A percentile compares a stretch with the other conserved stretches of the same genome.
Conservation (phyloP, 2,888 invertebrate species). For the Cryptocephalus moraei region DNA sequence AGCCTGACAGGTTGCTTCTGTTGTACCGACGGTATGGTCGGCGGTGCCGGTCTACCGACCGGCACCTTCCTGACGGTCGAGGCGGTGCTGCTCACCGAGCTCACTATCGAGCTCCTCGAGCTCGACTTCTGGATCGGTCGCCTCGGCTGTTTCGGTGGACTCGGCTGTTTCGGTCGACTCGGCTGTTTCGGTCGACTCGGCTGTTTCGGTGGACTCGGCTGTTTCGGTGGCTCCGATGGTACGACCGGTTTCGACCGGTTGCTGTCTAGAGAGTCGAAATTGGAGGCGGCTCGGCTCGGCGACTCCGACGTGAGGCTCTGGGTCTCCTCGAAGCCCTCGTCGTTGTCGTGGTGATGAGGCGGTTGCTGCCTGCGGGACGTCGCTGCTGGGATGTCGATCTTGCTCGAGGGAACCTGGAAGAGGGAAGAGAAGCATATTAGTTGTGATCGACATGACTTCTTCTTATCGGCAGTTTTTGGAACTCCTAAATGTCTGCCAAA, state of each 20-base stretch:
- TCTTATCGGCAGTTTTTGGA: background rate
- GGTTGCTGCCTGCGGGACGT: constrained; percentile 36
- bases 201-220: too few relatives aligned
- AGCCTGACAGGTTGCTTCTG: constrained; percentile 13
- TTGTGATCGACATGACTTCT: background rate
- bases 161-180: too few relatives aligned
- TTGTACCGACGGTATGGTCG: constrained; percentile 8
- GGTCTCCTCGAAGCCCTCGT: constrained; percentile 86
- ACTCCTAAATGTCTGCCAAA: too few relatives aligned
- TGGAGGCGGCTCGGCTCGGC: constrained; percentile 74
- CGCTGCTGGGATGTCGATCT: constrained; percentile 30
- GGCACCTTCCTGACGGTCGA: constrained; percentile 64
- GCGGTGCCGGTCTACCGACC: constrained; percentile 22
- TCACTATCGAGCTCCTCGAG: constrained; percentile 68
- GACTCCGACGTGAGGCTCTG: constrained; percentile 81
- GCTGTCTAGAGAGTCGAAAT: too few relatives aligned
- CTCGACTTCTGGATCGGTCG: constrained; percentile 61
- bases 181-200: too few relatives aligned
- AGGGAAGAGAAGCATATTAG: background rate
- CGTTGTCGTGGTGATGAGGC: constrained; percentile 54
- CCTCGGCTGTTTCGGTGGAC: constrained; percentile 37
- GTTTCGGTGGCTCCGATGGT: too few relatives aligned
- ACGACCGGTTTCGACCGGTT: too few relatives aligned
- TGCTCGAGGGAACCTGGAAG: constrained; percentile 19
- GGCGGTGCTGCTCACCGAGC: constrained; percentile 73